phyloP scores from a whole-genome alignment of 2,113 vertebrate species.

The Pan troglodytes region DNA sequence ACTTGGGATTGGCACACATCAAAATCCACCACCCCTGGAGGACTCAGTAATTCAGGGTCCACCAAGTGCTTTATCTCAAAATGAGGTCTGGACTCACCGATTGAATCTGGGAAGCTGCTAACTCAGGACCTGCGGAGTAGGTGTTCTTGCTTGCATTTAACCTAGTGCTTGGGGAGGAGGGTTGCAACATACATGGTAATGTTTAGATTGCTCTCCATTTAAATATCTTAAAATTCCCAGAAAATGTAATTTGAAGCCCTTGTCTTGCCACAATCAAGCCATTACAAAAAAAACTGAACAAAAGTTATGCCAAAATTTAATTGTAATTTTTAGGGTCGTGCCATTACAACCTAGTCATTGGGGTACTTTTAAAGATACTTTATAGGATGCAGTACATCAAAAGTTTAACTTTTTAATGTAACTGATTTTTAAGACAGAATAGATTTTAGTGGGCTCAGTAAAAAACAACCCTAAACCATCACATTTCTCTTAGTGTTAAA shows the following conservation, averaged over 20 bases:
- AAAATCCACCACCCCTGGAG: not conserved
- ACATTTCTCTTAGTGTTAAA: not conserved
- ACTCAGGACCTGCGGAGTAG: not conserved
- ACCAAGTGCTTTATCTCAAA: not conserved
- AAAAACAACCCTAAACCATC: not conserved
- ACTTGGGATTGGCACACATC: not conserved
- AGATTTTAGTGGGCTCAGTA: not conserved
- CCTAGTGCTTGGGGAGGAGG: rapidly evolving
- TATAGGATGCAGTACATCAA: not conserved
- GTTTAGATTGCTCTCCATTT: not conserved
- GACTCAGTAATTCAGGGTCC: too few species aligned
- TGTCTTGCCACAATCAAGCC: not conserved
- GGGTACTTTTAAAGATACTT: not conserved
- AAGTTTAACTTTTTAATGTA: not conserved
- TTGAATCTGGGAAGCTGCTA: not conserved
- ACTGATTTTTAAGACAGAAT: not conserved
- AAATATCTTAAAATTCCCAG: not conserved
- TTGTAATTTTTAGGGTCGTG: not conserved
- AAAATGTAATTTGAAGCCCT: not conserved
- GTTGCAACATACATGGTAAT: not conserved
- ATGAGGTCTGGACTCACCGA: not conserved
- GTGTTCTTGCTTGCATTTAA: not conserved
- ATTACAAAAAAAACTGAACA: not conserved
- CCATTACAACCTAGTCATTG: not conserved
- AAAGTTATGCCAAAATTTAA: not conserved